Conservation (phyloP, 2,797 vertebrate species). For the Antrozous pallidus region DNA sequence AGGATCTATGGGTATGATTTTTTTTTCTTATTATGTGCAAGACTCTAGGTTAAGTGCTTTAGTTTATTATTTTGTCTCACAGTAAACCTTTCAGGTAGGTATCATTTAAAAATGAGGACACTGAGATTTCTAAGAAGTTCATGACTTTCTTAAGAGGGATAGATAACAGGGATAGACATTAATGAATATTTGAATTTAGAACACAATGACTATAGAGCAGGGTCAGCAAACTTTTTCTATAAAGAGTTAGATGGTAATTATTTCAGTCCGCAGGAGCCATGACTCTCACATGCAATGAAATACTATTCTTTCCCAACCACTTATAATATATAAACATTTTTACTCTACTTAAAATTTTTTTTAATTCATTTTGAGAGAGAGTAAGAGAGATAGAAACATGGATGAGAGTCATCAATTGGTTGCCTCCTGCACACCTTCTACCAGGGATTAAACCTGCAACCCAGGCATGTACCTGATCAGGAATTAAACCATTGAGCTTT, state of each 20-base stretch:
- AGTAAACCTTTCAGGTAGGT: background rate
- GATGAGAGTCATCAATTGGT: no score
- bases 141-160: background rate
- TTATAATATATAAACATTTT: background rate
- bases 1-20: background rate
- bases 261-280: background rate
- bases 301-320: background rate
- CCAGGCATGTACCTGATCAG: no score
- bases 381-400: no score
- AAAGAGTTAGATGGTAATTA: background rate
- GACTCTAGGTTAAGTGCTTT: background rate
- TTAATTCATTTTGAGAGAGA: no score
- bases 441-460: no score
- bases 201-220: background rate
- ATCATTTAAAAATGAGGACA: background rate
- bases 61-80: background rate
- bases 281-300: background rate
- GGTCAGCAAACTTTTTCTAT: background rate
- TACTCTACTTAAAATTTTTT: no score
- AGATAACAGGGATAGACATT: background rate
- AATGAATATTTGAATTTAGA: background rate
- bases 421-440: no score
- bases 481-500: no score
- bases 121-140: background rate
- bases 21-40: background rate